Evolutionary conservation across 2,113 vertebrate species (phyloP), one percentile per base, ranked within the genome.

Genomic region (Upupa epops): DNA sequence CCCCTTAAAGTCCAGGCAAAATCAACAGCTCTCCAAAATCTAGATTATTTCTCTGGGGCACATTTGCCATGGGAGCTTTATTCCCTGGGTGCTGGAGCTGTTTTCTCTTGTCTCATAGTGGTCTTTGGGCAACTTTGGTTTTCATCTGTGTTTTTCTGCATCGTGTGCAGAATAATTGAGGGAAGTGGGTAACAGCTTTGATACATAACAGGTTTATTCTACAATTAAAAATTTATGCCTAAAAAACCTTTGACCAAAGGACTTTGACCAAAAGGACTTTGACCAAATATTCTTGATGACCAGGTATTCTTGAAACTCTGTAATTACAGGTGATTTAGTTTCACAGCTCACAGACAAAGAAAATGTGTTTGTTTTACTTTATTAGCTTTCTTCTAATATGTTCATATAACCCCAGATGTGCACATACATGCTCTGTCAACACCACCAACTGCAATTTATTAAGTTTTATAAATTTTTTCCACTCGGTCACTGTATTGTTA

Each of bases 291-390:
- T 17, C 65, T 83, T 42, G 40, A 42, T 42, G 40, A 42, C 40
- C 40, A 42, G 15, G 40, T 42, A 42, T 42, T 42, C 40, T 11
- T 36, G 65, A 36, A 86, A 54, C 31, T 2, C 9, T 64, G 37
- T 89, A 87, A 89, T 89, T 94, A 91, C 79, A 70, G 89, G 54
- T 56, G 63, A 91, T 91, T 59, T 75, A 16, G 84, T 95, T 96
- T 95, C 91, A 92, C 94, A 94, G 81, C 91, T 95, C 89, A 58
- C 51, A 89, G 78, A 65, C 93, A 91, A 82, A 84, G 86, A 89
- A 95, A 95, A 94, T 92, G 68, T 84, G 87, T 92, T 95, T 86
- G 84, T 64, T 93, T 93, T 91, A 76, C 75, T 91, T 89, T 94
- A 94, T 96, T 95, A 95, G 87, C 65, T 92, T 91, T 75, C 84